A percentile compares a stretch with the other conserved stretches of the same genome.
Evolutionary conservation across 2,888 invertebrate species (phyloP).

Genomic region (Chloroclysta siterata): DNA sequence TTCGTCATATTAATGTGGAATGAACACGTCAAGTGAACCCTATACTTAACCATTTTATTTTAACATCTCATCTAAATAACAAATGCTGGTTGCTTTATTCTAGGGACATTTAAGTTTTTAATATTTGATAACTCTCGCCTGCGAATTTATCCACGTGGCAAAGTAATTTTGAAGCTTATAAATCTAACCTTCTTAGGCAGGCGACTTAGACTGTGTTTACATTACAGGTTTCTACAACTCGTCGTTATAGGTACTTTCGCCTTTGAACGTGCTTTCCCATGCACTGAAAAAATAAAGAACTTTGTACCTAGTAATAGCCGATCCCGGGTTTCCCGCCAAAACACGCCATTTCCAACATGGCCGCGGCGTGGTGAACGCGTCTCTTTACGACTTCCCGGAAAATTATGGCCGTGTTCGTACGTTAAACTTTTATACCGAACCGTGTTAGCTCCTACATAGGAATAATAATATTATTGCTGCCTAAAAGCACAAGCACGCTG

Average conservation of each 20-base stretch:
- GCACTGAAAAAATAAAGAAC: too few relatives aligned
- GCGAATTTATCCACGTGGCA: too few relatives aligned
- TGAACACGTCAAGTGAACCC: conserved; percentile 50
- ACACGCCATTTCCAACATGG: conserved; percentile 73
- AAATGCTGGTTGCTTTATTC: conserved; percentile 44
- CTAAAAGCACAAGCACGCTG: conserved; percentile 53
- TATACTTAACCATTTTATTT: conserved; percentile 45
- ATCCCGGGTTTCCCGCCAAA: conserved; percentile 65
- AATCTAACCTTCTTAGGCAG: too few relatives aligned
- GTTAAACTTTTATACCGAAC: conserved; percentile 75
- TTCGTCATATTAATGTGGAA: conserved; percentile 53
- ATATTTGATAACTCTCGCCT: conserved; percentile 5
- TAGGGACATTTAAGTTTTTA: conserved; percentile 10
- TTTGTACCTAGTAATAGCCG: conserved; percentile 7
- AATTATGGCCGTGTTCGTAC: conserved; percentile 73
- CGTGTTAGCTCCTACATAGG: conserved; percentile 54
- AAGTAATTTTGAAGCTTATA: too few relatives aligned
- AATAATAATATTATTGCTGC: conserved; percentile 63
- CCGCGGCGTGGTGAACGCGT: conserved; percentile 55
- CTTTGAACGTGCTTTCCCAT: too few relatives aligned
- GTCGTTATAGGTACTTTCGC: too few relatives aligned
- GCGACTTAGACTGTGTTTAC: too few relatives aligned
- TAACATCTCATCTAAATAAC: conserved; percentile 62
- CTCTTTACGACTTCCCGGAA: conserved; percentile 78
- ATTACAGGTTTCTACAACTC: too few relatives aligned